Conservation (phyloP, 2,888 invertebrate genomes). For the Ichneumon xanthorius region DNA sequence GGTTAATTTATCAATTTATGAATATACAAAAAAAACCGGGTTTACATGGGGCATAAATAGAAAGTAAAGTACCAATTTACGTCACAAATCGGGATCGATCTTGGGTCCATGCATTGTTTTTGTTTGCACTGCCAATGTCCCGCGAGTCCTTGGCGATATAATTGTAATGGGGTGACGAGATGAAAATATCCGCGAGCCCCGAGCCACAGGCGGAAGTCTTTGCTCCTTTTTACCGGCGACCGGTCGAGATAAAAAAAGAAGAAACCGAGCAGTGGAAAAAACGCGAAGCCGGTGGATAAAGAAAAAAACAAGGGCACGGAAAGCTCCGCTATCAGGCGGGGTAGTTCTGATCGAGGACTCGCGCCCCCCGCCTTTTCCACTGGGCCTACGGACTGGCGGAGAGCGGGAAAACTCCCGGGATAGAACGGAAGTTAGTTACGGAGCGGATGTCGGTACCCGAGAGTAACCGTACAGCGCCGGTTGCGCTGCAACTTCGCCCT, state of each 20-base stretch:
- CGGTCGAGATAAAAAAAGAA: background rate
- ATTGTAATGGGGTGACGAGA: background rate
- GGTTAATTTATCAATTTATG: too few relatives aligned
- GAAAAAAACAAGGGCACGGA: constrained; percentile 32
- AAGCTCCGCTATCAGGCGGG: constrained; percentile 7
- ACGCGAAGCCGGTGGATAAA: background rate
- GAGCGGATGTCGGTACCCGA: constrained; percentile 70
- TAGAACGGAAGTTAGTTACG: constrained; percentile 75
- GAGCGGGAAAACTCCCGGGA: constrained; percentile 50
- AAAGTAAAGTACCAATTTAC: too few relatives aligned
- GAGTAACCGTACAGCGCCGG: constrained; percentile 27
- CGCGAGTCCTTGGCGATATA: background rate
- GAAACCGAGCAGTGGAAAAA: constrained; percentile 5
- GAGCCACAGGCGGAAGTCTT: background rate
- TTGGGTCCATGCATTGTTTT: too few relatives aligned
- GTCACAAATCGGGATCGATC: too few relatives aligned
- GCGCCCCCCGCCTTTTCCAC: background rate
- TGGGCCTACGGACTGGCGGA: constrained; percentile 21
- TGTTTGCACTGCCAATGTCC: too few relatives aligned
- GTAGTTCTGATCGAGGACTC: constrained; percentile 16
- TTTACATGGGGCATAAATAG: too few relatives aligned
- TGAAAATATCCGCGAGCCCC: background rate
- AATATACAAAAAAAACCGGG: too few relatives aligned
- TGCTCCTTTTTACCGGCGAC: background rate
- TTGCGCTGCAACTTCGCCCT: constrained; percentile 30